These are phyloP conservation scores for Mercenaria mercenaria DNA, from an alignment of 1,140 invertebrate species.

Conservation along the genomic window DNA sequence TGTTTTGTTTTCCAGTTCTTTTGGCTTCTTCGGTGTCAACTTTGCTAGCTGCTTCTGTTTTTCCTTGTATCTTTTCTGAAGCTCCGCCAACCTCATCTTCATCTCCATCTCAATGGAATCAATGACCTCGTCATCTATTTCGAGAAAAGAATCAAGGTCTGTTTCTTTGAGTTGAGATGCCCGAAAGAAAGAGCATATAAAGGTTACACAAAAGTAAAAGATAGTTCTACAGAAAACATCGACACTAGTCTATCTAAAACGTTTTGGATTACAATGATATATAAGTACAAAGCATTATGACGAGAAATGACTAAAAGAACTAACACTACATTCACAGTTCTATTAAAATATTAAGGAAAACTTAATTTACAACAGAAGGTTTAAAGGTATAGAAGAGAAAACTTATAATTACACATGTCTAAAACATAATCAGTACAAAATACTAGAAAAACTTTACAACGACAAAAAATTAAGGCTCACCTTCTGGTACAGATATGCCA, in stretches of 20 bases:
- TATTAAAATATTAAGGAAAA: neutral
- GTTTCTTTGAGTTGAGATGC: constrained; percentile 80
- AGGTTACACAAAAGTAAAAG: neutral
- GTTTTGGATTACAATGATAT: neutral
- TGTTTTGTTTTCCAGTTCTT: constrained; percentile 72
- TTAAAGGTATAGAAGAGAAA: neutral
- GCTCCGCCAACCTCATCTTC: constrained; percentile 91
- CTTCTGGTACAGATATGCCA: constrained; percentile 76
- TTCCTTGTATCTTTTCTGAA: constrained; percentile 93
- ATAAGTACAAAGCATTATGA: neutral
- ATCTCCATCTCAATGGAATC: constrained; percentile 93
- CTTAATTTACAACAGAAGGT: neutral
- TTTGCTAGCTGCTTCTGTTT: constrained; percentile 93
- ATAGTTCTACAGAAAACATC: neutral
- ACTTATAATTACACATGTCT: neutral
- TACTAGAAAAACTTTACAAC: neutral
- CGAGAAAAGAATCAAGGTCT: constrained; percentile 81
- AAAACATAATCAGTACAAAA: neutral
- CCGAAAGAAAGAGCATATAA: constrained; percentile 41
- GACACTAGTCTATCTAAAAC: neutral
- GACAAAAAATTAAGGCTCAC: constrained; percentile 54
- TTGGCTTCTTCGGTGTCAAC: constrained; percentile 87
- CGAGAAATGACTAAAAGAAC: neutral
- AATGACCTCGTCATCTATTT: constrained; percentile 87
- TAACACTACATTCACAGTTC: neutral